phyloP scores from a whole-genome alignment of 2,797 vertebrate genomes.

The Gobionotothen gibberifrons region DNA sequence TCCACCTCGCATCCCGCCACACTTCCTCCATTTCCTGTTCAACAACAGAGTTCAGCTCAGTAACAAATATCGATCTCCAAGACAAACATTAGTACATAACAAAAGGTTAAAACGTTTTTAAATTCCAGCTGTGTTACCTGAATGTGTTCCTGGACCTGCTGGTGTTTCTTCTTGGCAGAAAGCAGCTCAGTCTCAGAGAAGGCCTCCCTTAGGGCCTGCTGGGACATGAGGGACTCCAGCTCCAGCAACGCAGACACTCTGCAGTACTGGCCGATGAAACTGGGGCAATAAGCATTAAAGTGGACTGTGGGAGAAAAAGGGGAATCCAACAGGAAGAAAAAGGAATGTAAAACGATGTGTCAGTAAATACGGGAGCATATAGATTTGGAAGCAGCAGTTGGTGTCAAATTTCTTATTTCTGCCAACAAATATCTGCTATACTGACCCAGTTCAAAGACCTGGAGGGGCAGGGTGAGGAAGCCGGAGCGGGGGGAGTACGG shows the following conservation, averaged over 20 bases:
- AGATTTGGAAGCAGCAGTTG: conserved; percentile 1
- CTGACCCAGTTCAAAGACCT: conserved; percentile 94
- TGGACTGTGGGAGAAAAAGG: conserved; percentile 82
- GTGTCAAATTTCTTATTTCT: conserved; percentile 6
- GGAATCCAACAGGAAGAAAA: conserved; percentile 3
- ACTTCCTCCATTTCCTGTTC: conserved; percentile 93
- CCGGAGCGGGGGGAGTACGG: conserved; percentile 89
- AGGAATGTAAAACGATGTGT: background rate
- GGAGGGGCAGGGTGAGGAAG: conserved; percentile 90
- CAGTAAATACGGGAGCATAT: conserved; percentile 11
- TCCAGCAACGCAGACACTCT: conserved; percentile 90
- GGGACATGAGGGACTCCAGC: conserved; percentile 91
- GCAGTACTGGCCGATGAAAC: conserved; percentile 92
- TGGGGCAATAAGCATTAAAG: conserved; percentile 88
- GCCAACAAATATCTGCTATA: conserved; percentile 2
- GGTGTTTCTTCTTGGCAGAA: conserved; percentile 90
- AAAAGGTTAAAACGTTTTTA: background rate
- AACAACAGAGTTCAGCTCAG: conserved; percentile 10
- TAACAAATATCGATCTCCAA: background rate
- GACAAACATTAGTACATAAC: background rate
- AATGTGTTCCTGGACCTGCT: conserved; percentile 90
- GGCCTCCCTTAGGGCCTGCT: conserved; percentile 92
- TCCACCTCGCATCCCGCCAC: conserved; percentile 94
- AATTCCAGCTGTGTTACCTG: conserved; percentile 81
- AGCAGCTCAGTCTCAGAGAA: conserved; percentile 90